Base-by-base conservation (phyloP, 2,797 vertebrate genomes). In the Helicolenus hilgendorfi region DNA sequence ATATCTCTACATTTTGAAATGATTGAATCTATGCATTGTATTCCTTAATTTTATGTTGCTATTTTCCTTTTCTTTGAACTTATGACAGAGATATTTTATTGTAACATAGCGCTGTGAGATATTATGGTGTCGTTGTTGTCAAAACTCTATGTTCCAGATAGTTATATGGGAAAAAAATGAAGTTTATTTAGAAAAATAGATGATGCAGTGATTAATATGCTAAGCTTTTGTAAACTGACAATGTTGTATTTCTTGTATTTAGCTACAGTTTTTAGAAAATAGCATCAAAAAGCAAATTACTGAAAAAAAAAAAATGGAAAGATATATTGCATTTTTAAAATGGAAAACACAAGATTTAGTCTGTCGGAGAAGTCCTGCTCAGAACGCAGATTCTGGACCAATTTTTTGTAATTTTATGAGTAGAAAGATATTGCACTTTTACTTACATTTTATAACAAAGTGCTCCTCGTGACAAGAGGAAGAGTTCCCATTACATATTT, bases 61-160 rank as follows among this genome's bases (percentile, higher is more conserved):
- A 94, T 97, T 95, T 94, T 86, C 79, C 85, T 95, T 96, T 97
- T 95, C 95, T 97, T 84, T 98, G 97, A 98, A 98, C 97, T 97
- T 96, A 98, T 97, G 97, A 98, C 97, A 97, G 95, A 93, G 97
- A 97, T 97, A 94, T 95, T 98, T 97, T 98, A 98, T 98, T 99
- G 98, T 99, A 98, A 98, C 96, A 98, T 98, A 98, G 98, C 98
- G 96, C 97, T 98, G 98, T 98, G 98, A 98, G 96, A 98, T 98
- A 97, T 97, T 98, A 92, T 92, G 90, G 91, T 96, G 97, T 98
- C 97, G 97, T 98, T 97, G 95, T 98, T 98, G 97, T 98, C 97
- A 96, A 96, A 98, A 97, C 96, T 98, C 96, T 98, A 93, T 98
- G 98, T 98, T 98, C 95, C 96, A 96, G 93, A 97, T 97, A 98